A percentile compares a stretch with the other conserved stretches of the same genome.
Conservation (phyloP, 2,888 invertebrate species). For the Drosophila eohydei region DNA sequence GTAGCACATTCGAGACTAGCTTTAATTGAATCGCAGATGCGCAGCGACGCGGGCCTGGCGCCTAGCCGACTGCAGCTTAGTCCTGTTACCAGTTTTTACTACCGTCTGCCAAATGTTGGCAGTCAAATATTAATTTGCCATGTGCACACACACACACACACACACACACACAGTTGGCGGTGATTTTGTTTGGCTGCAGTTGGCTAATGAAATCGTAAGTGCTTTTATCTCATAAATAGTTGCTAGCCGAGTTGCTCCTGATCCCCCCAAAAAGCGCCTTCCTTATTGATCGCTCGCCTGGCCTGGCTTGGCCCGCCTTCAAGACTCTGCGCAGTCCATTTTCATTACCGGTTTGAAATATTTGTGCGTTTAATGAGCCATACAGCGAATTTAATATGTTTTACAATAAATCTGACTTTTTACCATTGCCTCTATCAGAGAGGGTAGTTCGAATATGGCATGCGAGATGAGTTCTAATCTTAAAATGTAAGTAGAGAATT, state of each 20-base stretch:
- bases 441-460: neutral
- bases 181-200: constrained; percentile 68
- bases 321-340: constrained; percentile 38
- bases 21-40: constrained; percentile 50
- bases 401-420: constrained; percentile 37
- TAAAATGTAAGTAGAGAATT: too few species aligned
- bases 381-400: constrained; percentile 54
- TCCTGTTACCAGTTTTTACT: constrained; percentile 49
- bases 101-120: constrained; percentile 61
- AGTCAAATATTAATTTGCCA: constrained; percentile 68
- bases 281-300: constrained; percentile 5
- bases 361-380: constrained; percentile 61
- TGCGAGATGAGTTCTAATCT: neutral
- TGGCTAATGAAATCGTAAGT: constrained; percentile 80
- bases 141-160: constrained; percentile 7
- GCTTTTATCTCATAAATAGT: constrained; percentile 75
- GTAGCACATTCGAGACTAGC: constrained; percentile 21
- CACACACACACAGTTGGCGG: constrained; percentile 27
- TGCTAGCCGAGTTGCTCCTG: constrained; percentile 51
- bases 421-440: neutral
- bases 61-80: neutral
- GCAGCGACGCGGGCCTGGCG: constrained; percentile 13
- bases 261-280: neutral
- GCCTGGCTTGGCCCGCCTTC: constrained; percentile 9
- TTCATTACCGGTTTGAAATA: constrained; percentile 62